Conservation (phyloP, 2,888 invertebrate genomes). For the Rugalucina vietnamica region DNA sequence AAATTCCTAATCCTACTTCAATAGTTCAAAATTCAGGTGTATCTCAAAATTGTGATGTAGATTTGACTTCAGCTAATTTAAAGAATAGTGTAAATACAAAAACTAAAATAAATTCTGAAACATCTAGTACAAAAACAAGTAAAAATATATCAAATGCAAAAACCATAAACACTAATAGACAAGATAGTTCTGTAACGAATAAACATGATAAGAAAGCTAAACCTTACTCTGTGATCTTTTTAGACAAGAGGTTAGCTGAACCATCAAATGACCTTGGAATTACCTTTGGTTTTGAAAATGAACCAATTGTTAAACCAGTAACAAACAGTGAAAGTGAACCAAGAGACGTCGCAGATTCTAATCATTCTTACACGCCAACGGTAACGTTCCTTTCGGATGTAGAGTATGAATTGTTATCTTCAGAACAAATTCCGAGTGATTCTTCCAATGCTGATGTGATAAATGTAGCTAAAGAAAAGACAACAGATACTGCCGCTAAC, state of each 20-base stretch:
- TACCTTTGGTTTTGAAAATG: conserved; percentile 77
- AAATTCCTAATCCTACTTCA: conserved; percentile 19
- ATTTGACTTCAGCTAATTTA: background rate
- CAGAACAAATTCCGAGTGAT: conserved; percentile 25
- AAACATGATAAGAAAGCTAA: conserved; percentile 57
- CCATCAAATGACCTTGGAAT: conserved; percentile 72
- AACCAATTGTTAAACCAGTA: conserved; percentile 18
- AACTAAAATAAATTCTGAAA: conserved; percentile 37
- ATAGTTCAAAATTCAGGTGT: conserved; percentile 17
- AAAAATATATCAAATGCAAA: conserved; percentile 21
- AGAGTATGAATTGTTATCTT: conserved; percentile 12
- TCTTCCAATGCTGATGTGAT: conserved; percentile 55
- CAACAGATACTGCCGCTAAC: background rate
- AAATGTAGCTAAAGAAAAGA: conserved; percentile 9
- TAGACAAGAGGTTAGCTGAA: conserved; percentile 73
- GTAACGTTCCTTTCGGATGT: conserved; percentile 3
- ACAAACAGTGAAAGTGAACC: background rate
- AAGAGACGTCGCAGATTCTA: background rate
- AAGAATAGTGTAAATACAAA: conserved; percentile 15
- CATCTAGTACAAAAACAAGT: background rate
- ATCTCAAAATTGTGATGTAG: conserved; percentile 1
- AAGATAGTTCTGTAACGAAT: too few relatives aligned
- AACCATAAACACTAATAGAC: conserved; percentile 17
- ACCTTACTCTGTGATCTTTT: conserved; percentile 77
- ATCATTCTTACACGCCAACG: conserved; percentile 26